Evolutionary conservation across 2,797 vertebrate genomes (phyloP).

Genomic region (Nannoperca australis): DNA sequence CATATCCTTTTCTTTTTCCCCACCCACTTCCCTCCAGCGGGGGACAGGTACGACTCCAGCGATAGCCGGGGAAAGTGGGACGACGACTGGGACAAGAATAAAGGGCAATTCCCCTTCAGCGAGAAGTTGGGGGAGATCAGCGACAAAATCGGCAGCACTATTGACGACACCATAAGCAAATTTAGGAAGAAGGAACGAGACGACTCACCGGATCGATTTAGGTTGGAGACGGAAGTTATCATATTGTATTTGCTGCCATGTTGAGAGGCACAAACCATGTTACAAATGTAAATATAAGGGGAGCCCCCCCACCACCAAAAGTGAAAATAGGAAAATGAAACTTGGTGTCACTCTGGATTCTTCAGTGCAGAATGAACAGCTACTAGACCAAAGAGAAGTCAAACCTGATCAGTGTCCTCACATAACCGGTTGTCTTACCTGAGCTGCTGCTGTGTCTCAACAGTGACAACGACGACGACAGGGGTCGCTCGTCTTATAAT

Average conservation of each 20-base stretch:
- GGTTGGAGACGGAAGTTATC: slow-evolving; percentile 79
- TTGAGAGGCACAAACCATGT: not conserved
- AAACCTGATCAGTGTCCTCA: accelerated
- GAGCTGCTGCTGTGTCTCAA: slow-evolving; percentile 5
- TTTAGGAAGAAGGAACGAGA: slow-evolving; percentile 97
- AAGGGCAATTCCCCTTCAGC: slow-evolving; percentile 94
- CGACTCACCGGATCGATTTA: slow-evolving; percentile 95
- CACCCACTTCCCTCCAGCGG: slow-evolving; percentile 66
- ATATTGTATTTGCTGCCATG: not conserved
- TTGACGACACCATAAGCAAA: slow-evolving; percentile 96
- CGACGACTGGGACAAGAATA: slow-evolving; percentile 95
- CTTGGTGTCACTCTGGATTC: too few relatives aligned
- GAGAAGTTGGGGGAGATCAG: slow-evolving; percentile 97
- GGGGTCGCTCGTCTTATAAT: slow-evolving; percentile 87
- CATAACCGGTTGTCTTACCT: not conserved
- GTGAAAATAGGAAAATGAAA: too few relatives aligned
- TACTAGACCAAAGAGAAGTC: not conserved
- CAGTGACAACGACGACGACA: slow-evolving; percentile 93
- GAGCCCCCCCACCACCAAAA: not conserved
- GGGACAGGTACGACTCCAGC: slow-evolving; percentile 90
- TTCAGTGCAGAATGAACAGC: not conserved
- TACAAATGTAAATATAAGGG: not conserved
- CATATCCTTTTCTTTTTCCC: not conserved
- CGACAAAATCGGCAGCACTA: slow-evolving; percentile 98
- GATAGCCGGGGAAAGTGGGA: slow-evolving; percentile 94